phyloP scores from a whole-genome alignment of 2,888 invertebrate genomes.

The Resseliella maxima region DNA sequence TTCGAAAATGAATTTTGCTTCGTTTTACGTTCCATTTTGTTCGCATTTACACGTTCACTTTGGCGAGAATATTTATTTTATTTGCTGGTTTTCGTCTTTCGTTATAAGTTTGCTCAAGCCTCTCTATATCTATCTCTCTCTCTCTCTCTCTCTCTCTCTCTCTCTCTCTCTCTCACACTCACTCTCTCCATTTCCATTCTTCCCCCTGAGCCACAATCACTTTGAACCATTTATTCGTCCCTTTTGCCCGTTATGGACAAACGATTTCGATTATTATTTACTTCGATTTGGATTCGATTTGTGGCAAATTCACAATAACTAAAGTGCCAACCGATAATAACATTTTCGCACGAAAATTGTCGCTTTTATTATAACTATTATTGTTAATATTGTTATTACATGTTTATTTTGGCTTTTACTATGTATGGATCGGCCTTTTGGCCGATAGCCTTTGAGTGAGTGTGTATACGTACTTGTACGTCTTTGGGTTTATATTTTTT shows the following conservation, averaged over 20 bases:
- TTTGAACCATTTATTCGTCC: not conserved
- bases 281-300: constrained; percentile 52
- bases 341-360: constrained; percentile 53
- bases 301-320: constrained; percentile 44
- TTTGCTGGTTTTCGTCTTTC: not conserved
- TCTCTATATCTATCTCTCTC: no score
- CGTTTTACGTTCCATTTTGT: constrained; percentile 21
- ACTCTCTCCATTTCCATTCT: no score
- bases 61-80: constrained; percentile 29
- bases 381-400: constrained; percentile 51
- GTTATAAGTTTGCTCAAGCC: no score
- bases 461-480: no score
- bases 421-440: constrained; percentile 25
- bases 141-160: no score
- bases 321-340: constrained; percentile 31
- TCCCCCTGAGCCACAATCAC: no score
- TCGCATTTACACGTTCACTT: not conserved
- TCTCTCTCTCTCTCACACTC: no score
- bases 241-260: not conserved
- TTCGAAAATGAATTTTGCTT: constrained; percentile 44
- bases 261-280: constrained; percentile 42
- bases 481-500: not conserved
- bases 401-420: constrained; percentile 11
- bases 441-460: not conserved
- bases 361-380: constrained; percentile 46